Conservation (phyloP, 1,140 invertebrate genomes). For the Temnothorax longispinosus region DNA sequence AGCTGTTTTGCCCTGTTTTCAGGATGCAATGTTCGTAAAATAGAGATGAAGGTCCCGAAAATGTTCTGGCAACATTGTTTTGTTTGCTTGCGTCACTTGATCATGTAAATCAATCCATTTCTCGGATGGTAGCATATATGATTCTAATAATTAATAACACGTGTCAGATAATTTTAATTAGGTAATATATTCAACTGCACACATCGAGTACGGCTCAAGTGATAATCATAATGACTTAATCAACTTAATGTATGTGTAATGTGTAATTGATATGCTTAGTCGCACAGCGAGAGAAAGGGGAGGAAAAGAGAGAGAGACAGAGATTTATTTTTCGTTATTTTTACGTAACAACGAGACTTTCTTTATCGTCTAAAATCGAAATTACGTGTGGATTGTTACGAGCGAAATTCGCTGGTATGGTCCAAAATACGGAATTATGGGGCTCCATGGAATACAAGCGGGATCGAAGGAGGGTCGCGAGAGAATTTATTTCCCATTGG, state of each 20-base stretch:
- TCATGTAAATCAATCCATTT: background rate
- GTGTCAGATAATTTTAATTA: slow-evolving; percentile 9
- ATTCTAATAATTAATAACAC: slow-evolving; percentile 7
- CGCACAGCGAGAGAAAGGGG: background rate
- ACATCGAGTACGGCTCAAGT: background rate
- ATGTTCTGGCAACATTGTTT: background rate
- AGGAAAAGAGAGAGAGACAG: background rate
- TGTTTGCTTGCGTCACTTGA: background rate
- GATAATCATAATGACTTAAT: slow-evolving; percentile 32
- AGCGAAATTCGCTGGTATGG: slow-evolving; percentile 23
- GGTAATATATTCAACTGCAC: background rate
- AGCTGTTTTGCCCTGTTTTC: background rate
- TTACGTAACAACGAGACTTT: background rate
- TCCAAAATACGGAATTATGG: slow-evolving; percentile 51
- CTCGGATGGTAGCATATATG: background rate
- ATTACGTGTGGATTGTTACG: background rate
- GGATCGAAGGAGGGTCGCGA: background rate
- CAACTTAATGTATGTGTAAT: slow-evolving; percentile 1
- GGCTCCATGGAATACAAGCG: slow-evolving; percentile 21
- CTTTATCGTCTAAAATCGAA: slow-evolving; percentile 17
- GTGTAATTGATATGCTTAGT: background rate
- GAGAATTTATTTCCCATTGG: slow-evolving; percentile 60
- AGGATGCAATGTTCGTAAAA: background rate
- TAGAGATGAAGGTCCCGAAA: background rate
- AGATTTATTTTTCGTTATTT: background rate